Evolutionary conservation across 2,797 vertebrate genomes (phyloP), one percentile per base, ranked within the genome.

Genomic region (Chrysolophus pictus): DNA sequence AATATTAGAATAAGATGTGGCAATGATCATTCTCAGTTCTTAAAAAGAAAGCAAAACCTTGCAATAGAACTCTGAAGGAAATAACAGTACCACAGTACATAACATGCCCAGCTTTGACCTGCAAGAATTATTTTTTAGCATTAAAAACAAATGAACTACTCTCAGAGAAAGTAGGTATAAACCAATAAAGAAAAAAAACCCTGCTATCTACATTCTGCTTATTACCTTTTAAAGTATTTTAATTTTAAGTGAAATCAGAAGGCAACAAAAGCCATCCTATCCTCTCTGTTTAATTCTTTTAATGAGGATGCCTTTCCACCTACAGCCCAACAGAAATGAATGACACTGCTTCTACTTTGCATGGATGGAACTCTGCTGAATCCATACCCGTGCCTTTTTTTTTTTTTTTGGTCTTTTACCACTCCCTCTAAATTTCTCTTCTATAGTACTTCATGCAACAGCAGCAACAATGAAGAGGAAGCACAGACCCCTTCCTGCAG

Each of bases 361-460:
- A 46, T 33, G 42, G 49, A 23, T 14, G 31, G 7, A 74, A 85
- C 42, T 46, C 56, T 46, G 10, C 22, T 55, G 24, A 79, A 58
- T 15, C 15, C 24, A 0, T 0, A 60, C 14, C 28, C 3, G 0
- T 5, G 13, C 15, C 24, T 39, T 26, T 37, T 37, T 24, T 39
- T 37, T 56, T 56, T 56, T 60, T 11, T 49, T 53, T 53, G 28
- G 14, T 62, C 22, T 44, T 78, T 31, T 39, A 41, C 44, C 42
- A 4, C 44, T 74, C 84, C 64, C 60, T 91, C 56, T 33, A 46
- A 35, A 60, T 62, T 82, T 74, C 5, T 21, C 16, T 74, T 73
- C 47, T 79, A 2, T 1, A 88, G 44, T 24, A 24, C 62, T 84
- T 88, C 79, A 78, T 17, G 33, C 41, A 77, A 91, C 53, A 75